Conservation (phyloP, 2,797 vertebrate species). For the Spinus olivaceus region DNA sequence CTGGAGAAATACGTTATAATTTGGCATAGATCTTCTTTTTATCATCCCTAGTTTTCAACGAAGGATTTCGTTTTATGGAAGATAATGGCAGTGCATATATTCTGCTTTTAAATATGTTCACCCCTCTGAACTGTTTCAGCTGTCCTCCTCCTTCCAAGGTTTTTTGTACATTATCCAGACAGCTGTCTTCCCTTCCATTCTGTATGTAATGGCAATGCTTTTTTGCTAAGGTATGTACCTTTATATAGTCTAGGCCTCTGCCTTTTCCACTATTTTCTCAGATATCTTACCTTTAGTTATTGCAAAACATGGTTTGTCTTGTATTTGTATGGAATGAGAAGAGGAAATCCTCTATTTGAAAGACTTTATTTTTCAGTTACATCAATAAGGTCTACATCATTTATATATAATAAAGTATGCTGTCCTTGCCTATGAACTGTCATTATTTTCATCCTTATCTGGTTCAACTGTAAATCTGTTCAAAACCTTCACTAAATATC, state of each 20-base stretch:
- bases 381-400: background rate
- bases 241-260: background rate
- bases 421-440: background rate
- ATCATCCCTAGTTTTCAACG: background rate
- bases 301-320: background rate
- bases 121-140: slow-evolving; percentile 6
- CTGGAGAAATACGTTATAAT: background rate
- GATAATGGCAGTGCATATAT: background rate
- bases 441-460: background rate
- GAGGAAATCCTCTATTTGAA: background rate
- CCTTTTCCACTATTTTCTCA: background rate
- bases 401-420: background rate
- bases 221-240: background rate
- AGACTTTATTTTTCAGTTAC: background rate
- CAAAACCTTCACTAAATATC: background rate
- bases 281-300: background rate
- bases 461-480: background rate
- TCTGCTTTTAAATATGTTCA: background rate
- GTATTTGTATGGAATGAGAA: background rate
- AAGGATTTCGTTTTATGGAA: background rate
- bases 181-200: background rate
- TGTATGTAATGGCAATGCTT: background rate
- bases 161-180: background rate
- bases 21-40: background rate
- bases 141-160: background rate